A percentile compares a stretch with the other conserved stretches of the same genome.
Evolutionary conservation across 2,888 invertebrate genomes (phyloP).

Genomic region (Amphipyra berbera): DNA sequence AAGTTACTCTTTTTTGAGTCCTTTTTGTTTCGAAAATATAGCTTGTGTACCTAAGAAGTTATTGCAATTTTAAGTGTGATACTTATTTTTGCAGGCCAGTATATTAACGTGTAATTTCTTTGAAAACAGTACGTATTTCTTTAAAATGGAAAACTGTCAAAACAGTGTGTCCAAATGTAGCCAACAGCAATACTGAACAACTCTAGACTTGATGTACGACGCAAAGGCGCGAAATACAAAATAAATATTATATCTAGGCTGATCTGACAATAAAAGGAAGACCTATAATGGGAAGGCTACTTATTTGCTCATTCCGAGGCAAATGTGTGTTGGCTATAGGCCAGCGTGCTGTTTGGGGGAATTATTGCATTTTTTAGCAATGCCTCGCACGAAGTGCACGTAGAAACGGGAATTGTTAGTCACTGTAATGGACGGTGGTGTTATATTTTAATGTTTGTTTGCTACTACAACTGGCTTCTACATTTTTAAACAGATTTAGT

Average conservation of each 20-base stretch:
- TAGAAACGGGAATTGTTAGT: constrained; percentile 28
- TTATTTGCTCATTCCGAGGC: constrained; percentile 40
- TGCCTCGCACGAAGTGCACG: constrained; percentile 26
- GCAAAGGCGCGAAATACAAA: constrained; percentile 22
- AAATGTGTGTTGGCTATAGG: constrained; percentile 40
- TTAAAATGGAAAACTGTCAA: constrained; percentile 1
- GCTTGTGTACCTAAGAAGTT: too few relatives aligned
- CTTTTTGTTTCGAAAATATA: too few relatives aligned
- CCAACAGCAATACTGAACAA: constrained; percentile 19
- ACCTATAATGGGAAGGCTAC: constrained; percentile 23
- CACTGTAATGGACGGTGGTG: constrained; percentile 13
- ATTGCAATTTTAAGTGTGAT: too few relatives aligned
- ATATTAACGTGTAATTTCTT: too few relatives aligned
- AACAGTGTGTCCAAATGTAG: constrained; percentile 12
- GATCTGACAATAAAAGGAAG: constrained; percentile 37
- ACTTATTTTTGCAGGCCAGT: too few relatives aligned
- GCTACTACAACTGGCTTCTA: constrained; percentile 23
- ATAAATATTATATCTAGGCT: constrained; percentile 19
- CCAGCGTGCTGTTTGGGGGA: constrained; percentile 36
- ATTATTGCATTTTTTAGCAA: constrained; percentile 48
- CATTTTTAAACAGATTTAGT: too few relatives aligned
- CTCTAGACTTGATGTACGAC: constrained; percentile 22
- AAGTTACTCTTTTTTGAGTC: too few relatives aligned
- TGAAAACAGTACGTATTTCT: too few relatives aligned
- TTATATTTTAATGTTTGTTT: constrained; percentile 24